Evolutionary conservation across 2,888 invertebrate species (phyloP).

Genomic region (Eurois occulta): DNA sequence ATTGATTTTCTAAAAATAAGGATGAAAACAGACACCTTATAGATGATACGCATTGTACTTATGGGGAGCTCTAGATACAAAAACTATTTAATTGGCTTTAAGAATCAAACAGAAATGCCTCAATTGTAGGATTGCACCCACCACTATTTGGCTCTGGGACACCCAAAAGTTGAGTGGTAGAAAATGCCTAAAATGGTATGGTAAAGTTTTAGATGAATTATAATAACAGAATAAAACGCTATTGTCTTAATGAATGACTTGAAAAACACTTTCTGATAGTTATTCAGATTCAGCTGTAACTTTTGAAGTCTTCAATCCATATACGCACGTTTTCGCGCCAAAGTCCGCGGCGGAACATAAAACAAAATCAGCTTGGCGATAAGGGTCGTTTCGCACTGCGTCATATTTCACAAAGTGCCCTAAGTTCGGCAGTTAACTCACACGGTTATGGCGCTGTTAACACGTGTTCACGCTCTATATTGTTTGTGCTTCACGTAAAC

Average conservation of each 20-base stretch:
- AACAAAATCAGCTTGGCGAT: conserved; percentile 82
- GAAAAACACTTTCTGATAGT: too few species aligned
- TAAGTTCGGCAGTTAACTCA: conserved; percentile 89
- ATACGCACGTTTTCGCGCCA: conserved; percentile 3
- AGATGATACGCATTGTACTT: neutral
- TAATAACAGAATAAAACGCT: neutral
- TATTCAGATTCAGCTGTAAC: neutral
- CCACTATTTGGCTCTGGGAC: neutral
- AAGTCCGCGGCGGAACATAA: conserved; percentile 64
- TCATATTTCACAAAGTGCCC: conserved; percentile 89
- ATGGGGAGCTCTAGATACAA: neutral
- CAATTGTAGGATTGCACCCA: neutral
- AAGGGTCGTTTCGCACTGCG: conserved; percentile 85
- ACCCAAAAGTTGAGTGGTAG: neutral
- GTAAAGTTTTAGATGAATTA: too few species aligned
- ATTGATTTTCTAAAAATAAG: too few species aligned
- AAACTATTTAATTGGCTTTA: neutral
- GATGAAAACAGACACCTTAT: neutral
- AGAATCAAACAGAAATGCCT: neutral
- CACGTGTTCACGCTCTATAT: conserved; percentile 88
- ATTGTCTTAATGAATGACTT: neutral
- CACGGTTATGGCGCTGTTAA: conserved; percentile 89
- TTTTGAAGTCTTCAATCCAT: conserved; percentile 6
- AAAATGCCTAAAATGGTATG: neutral
- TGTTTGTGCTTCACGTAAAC: conserved; percentile 80